Evolutionary conservation across 2,888 invertebrate species (phyloP), one percentile per base, ranked within the genome.

Genomic region (Prosopocoilus inquinatus): DNA sequence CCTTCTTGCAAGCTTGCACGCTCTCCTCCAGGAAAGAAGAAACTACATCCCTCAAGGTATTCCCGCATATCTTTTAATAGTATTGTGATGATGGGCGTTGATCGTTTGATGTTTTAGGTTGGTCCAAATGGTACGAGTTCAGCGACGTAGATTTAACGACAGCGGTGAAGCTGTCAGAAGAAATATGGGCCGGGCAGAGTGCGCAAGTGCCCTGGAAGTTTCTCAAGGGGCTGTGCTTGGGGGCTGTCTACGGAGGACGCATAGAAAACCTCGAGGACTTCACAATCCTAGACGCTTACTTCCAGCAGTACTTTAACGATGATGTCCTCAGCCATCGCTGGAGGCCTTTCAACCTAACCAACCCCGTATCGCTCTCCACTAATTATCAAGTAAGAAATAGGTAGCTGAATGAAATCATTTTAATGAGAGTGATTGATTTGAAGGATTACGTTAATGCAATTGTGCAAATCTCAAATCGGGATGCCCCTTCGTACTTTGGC

Each of bases 71-170:
- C 15, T 12, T n/a, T 8, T 9, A 34, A 35, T n/a, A n/a, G n/a
- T n/a, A n/a, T n/a, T n/a, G n/a, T n/a, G n/a, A n/a, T 13, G 16
- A 41, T 41, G 41, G 20, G 20, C 5, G 7, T n/a, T n/a, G n/a
- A n/a, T n/a, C n/a, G n/a, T n/a, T n/a, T 16, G 8, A 39, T 41
- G 72, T 77, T 51, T 69, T 73, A 70, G 91, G 94, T 0, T 95
- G 94, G 94, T 89, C 89, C 1, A 91, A 89, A 71, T 86, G 85
- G 71, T 95, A 96, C 75, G 94, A 95, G 70, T 95, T 95, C 77
- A 89, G 88, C 49, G 87, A 89, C 65, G 83, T 89, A 0, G 95
- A 95, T 75, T 78, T 94, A 1, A 81, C 86, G 48, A 89, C 91
- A 3, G 90, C 89, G 1, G 80, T 86, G 36, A 86, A 87, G 59